Base-by-base conservation (phyloP, 2,888 invertebrate species). In the Teleogryllus oceanicus region DNA sequence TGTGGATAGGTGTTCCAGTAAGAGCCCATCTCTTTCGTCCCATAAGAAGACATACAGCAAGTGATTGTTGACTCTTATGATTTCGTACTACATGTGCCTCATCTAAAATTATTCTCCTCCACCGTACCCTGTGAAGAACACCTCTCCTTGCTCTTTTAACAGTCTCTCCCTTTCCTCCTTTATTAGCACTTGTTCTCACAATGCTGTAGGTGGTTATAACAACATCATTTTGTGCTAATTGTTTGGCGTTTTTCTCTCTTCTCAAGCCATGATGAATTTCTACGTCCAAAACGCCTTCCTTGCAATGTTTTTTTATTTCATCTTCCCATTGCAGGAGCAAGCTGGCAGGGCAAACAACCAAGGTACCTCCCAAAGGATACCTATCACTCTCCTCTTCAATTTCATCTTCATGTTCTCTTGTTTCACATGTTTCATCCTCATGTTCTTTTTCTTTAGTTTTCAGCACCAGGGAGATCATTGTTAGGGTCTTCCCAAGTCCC, bases 1-100 rank as follows among this genome's bases (percentile, higher is more conserved):
- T 99, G 85, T 98, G 98, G 76, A 99, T 93, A 0, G 98, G 98
- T 0, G 98, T 98, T 49, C 98, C 98, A 0, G 98, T 97, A 37
- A 98, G 89, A 0, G 93, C 93, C 96, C 96, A 96, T 16, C 96
- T 91, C 2, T 90, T 88, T 80, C 87, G 89, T 11, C 91, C 92
- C 0, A 86, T 84, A 77, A 96, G 86, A 2, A 88, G 87, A 85
- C 93, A 93, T 11, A 93, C 93, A 0, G 94, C 93, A 82, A 89
- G 85, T 0, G 95, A 92, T 0, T 93, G 92, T 83, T 91, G 89
- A 12, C 94, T 91, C 87, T 96, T 96, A 86, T 94, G 91, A 88
- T 98, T 98, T 83, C 97, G 92, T 12, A 98, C 94, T 75, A 92
- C 90, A 87, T 99, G 98, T 0, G 95, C 98, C 88, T 99, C 98